Base-by-base conservation (phyloP, 1,140 invertebrate species). In the Zaprionus kolodkinae region DNA sequence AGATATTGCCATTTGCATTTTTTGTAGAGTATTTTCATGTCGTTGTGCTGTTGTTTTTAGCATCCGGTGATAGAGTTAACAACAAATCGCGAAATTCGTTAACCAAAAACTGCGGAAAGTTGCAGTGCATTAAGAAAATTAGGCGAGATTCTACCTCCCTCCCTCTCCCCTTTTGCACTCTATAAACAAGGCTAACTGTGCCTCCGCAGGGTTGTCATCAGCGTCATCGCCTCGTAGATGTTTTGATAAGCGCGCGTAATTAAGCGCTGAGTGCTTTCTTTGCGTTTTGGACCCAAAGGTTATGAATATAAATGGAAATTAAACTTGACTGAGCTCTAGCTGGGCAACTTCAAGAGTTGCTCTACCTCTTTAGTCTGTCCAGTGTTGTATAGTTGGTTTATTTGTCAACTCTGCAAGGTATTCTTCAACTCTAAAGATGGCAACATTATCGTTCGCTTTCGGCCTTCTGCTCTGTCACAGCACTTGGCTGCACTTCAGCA, bases 271-370 rank as follows among this genome's bases (percentile, higher is more conserved):
- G 82, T 73, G 75, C 67, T 66, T 60, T 60, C 52, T 21, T 78
- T 30, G 27, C 27, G 10, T 9, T 9, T 35, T 48, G 17, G 45
- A 3, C 10, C 45, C 17, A 21, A 50, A 88, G 81, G 80, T 84
- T 75, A 88, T 88, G 85, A 89, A 89, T 89, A 89, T 89, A 89
- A 89, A 89, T 89, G 89, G 85, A 73, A 89, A 89, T 89, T 89
- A 89, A 89, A 89, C 83, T 88, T 30, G 27, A 0, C 3, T 30
- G 27, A 30, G 27, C 6, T 0, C 10, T 6, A 1, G 7, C n/a
- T n/a, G n/a, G n/a, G 15, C 13, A 6, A 7, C 40, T 15, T 45
- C 40, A 45, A 45, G 40, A n/a, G 21, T 21, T 21, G 1, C 2
- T 21, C 21, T 2, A 21, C 21, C 1, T 45, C 40, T 40, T 30